Evolutionary conservation across 2,113 vertebrate genomes (phyloP), one percentile per base, ranked within the genome.

Genomic region (Cyanocitta stelleri): DNA sequence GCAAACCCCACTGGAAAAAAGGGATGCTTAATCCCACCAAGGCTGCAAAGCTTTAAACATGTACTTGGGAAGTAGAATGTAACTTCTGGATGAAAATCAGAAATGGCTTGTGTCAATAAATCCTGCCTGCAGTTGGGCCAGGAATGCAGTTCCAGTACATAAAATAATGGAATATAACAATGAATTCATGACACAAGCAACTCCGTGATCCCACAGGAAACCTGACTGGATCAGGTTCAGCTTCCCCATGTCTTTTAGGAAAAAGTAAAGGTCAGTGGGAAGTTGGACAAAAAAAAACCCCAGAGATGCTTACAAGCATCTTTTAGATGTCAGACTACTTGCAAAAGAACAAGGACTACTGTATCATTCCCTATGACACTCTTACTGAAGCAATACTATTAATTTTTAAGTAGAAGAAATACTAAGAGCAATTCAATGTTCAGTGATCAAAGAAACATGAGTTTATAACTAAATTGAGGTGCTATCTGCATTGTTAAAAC

Each of bases 41-140:
- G n/a, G 51, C 0, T 81, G 46, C 30, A 76, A 89, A 68, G 29
- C 15, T 90, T 95, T 37, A 44, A 69, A 27, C 41, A 41, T 30
- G 16, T 2, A 41, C 37, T 29, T 46, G 23, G 48, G 71, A 75
- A 83, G 29, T 9, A 75, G 71, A 83, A 90, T 4, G 12, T 51
- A 91, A 55, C 49, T 64, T 75, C 1, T 7, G 33, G 23, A 43
- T 48, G 87, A 76, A 85, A 83, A 44, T 23, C 32, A 75, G 66
- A 51, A 94, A 27, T 11, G 30, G 33, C 12, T 56, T 6, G 0
- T 14, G n/a, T 22, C 37, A 58, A 10, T 54, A 75, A 71, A 83
- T n/a, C 48, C 49, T 59, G 37, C 23, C 49, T 59, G 32, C 37
- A 33, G 1, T 0, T 1, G 18, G 29, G 12, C 46, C 8, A 5